A percentile compares a stretch with the other conserved stretches of the same genome.
Conservation (phyloP, 2,113 vertebrate genomes). For the Lagopus leucura region DNA sequence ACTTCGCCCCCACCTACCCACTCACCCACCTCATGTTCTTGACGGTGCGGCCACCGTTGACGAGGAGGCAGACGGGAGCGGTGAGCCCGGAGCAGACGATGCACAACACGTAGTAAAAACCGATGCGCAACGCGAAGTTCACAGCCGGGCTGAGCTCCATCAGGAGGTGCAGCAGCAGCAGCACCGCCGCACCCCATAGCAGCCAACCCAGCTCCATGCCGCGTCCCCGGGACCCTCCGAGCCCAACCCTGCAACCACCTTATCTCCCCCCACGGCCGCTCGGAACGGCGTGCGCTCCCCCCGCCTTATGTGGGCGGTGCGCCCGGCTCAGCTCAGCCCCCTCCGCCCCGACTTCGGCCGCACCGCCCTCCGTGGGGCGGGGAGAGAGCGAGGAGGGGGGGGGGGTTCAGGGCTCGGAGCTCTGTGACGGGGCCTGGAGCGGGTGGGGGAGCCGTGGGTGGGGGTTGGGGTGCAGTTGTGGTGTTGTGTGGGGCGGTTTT, state of each 20-base stretch:
- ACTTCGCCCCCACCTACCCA: too few relatives aligned
- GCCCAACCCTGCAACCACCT: not conserved
- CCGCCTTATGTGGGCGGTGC: conserved; percentile 31
- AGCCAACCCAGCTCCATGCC: conserved; percentile 63
- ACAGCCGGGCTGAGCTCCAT: conserved; percentile 83
- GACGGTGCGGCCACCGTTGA: conserved; percentile 89
- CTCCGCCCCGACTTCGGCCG: not conserved
- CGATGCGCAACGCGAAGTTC: conserved; percentile 85
- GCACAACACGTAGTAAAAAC: conserved; percentile 87
- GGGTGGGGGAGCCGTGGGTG: not conserved
- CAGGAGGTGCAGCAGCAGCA: conserved; percentile 78
- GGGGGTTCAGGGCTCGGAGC: too few relatives aligned
- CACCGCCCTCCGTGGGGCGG: not conserved
- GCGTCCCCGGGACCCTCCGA: not conserved
- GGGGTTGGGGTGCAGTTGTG: too few relatives aligned
- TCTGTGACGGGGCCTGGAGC: not conserved
- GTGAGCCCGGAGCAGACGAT: conserved; percentile 75
- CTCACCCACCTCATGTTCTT: conserved; percentile 85
- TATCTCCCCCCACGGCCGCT: not conserved
- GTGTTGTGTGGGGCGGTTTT: too few relatives aligned
- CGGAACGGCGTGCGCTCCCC: not conserved
- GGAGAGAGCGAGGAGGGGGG: too few relatives aligned
- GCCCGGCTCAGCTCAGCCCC: too few relatives aligned
- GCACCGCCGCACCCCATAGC: conserved; percentile 70
- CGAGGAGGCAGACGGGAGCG: conserved; percentile 82